These are phyloP conservation scores for Lepisosteus oculatus DNA, from an alignment of 2,113 vertebrate species.

Conservation along the genomic window DNA sequence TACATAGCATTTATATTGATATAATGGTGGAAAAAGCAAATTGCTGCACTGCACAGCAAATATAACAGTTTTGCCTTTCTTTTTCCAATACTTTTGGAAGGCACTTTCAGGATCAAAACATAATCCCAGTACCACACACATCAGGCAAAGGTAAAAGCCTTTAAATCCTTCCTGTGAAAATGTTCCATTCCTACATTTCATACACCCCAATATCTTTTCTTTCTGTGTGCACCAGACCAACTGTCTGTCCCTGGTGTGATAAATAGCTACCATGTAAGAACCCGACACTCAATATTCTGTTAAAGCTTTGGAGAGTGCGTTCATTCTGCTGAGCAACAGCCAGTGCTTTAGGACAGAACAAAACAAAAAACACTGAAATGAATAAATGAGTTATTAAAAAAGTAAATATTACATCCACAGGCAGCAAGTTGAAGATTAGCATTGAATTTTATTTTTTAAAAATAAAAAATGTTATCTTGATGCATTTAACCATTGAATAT, in stretches of 20 bases:
- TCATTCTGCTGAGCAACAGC: neutral
- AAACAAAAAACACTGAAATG: neutral
- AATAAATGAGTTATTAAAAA: conserved; percentile 6
- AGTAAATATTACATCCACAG: conserved; percentile 9
- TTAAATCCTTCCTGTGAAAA: neutral
- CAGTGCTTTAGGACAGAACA: neutral
- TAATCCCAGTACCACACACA: too few relatives aligned
- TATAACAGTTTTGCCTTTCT: too few relatives aligned
- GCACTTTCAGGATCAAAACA: too few relatives aligned
- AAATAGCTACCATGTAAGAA: neutral
- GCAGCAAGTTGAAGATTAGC: too few relatives aligned
- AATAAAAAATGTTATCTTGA: too few relatives aligned
- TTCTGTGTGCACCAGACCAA: neutral
- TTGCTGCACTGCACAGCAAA: too few relatives aligned
- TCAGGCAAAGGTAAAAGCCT: too few relatives aligned
- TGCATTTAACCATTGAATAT: too few relatives aligned
- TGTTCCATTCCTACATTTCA: neutral
- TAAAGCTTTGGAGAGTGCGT: neutral
- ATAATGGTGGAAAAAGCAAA: too few relatives aligned
- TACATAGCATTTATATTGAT: too few relatives aligned
- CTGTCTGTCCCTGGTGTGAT: neutral
- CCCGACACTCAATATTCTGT: neutral
- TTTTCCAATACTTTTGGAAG: too few relatives aligned
- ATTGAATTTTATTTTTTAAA: too few relatives aligned
- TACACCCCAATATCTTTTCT: neutral